These are phyloP conservation scores for Moxostoma hubbsi DNA, from an alignment of 2,797 vertebrate genomes.

Conservation along the genomic window DNA sequence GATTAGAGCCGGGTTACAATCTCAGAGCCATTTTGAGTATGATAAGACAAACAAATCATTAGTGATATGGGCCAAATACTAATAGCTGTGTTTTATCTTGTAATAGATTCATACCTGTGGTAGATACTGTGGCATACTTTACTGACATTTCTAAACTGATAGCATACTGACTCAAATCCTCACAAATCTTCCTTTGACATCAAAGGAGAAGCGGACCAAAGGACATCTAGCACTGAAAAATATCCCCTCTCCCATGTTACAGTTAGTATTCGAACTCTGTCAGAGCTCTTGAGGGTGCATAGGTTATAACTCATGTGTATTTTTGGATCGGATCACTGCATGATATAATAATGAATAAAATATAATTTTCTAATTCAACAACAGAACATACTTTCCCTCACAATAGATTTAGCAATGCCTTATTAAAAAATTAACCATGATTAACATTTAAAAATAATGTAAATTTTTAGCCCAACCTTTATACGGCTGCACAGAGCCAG, in stretches of 20 bases:
- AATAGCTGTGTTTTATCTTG: not conserved
- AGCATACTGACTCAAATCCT: conserved; percentile 24
- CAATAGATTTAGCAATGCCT: too few relatives aligned
- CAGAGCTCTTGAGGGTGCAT: too few relatives aligned
- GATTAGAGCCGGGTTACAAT: conserved; percentile 37
- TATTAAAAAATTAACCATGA: too few relatives aligned
- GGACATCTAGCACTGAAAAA: not conserved
- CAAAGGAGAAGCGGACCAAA: not conserved
- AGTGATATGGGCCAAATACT: conserved; percentile 3
- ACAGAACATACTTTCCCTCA: too few relatives aligned
- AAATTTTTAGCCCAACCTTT: conserved; percentile 9
- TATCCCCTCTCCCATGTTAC: not conserved
- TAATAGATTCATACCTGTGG: conserved; percentile 34
- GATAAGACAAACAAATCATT: conserved; percentile 23
- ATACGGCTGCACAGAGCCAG: not conserved
- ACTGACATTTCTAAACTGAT: conserved; percentile 40
- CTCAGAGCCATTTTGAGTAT: conserved; percentile 29
- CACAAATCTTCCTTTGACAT: conserved; percentile 11
- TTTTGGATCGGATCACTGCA: too few relatives aligned
- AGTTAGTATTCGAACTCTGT: too few relatives aligned
- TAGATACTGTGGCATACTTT: conserved; percentile 14
- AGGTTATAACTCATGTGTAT: too few relatives aligned
- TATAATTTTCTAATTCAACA: too few relatives aligned
- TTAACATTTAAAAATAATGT: conserved; percentile 40
- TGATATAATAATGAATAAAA: too few relatives aligned